A percentile compares a stretch with the other conserved stretches of the same genome.
These are phyloP conservation scores for Aplocera efformata DNA, from an alignment of 2,888 invertebrate species.

Conservation along the genomic window DNA sequence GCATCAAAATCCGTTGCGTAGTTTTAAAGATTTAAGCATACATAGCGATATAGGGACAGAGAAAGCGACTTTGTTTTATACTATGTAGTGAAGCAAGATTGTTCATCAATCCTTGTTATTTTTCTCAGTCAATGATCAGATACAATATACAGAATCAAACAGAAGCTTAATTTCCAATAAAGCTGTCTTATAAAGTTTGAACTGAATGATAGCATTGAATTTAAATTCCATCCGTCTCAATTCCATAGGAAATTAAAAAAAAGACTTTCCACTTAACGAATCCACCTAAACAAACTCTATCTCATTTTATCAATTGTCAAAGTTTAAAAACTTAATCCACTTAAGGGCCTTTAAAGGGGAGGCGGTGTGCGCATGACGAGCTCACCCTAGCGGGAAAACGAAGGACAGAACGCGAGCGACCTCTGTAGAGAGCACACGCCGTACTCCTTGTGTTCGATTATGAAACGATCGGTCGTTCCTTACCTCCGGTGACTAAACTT, in stretches of 20 bases:
- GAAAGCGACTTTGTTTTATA: no score
- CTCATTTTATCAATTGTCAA: slow-evolving; percentile 76
- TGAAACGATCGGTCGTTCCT: slow-evolving; percentile 57
- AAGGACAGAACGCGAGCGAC: slow-evolving; percentile 66
- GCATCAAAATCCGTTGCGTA: no score
- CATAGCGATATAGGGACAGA: no score
- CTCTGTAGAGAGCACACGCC: slow-evolving; percentile 46
- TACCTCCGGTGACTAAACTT: slow-evolving; percentile 42
- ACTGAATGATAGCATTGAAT: background rate
- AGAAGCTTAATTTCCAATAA: no score
- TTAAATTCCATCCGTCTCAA: slow-evolving; percentile 28
- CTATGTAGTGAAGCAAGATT: no score
- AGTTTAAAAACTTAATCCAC: slow-evolving; percentile 79
- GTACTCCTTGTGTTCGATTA: slow-evolving; percentile 42
- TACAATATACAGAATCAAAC: no score
- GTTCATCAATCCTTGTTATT: no score
- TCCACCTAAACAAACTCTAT: slow-evolving; percentile 67
- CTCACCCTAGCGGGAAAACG: slow-evolving; percentile 67
- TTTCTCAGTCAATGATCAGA: no score
- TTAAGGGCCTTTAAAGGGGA: slow-evolving; percentile 69
- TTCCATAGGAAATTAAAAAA: slow-evolving; percentile 21
- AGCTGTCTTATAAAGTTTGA: background rate
- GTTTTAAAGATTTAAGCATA: no score
- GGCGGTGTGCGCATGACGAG: slow-evolving; percentile 68
- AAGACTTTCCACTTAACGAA: slow-evolving; percentile 69